A percentile compares a stretch with the other conserved stretches of the same genome.
phyloP scores from a whole-genome alignment of 2,113 vertebrate species.

The Epinephelus moara region DNA sequence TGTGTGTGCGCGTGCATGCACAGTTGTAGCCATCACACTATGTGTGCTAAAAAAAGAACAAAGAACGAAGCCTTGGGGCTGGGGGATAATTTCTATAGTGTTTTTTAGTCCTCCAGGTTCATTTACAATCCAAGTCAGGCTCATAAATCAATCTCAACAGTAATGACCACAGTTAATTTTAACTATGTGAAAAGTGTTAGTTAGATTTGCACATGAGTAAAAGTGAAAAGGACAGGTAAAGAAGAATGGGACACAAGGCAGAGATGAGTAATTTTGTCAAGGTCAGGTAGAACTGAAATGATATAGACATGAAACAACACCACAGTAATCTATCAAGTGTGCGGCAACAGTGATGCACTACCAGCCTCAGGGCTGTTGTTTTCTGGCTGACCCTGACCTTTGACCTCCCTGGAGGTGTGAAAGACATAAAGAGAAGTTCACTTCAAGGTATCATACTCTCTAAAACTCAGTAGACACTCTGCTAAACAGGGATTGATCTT shows the following conservation, averaged over 20 bases:
- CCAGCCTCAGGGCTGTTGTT: neutral
- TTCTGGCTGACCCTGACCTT: constrained; percentile 7
- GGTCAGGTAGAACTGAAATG: neutral
- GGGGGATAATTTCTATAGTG: constrained; percentile 10
- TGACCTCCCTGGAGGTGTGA: neutral
- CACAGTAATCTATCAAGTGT: neutral
- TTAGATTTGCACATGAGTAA: neutral
- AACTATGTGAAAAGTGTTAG: constrained; percentile 15
- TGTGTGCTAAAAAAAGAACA: constrained; percentile 26
- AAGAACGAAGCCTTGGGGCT: constrained; percentile 78
- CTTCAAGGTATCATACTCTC: neutral
- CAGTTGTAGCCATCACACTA: constrained; percentile 3
- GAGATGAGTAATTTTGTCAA: neutral
- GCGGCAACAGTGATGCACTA: neutral
- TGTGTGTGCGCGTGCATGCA: constrained; percentile 2
- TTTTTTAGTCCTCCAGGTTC: constrained; percentile 7
- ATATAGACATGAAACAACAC: neutral
- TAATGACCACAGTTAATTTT: constrained; percentile 10
- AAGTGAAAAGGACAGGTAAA: constrained; percentile 1
- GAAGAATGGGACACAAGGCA: neutral
- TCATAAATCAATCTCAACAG: constrained; percentile 80
- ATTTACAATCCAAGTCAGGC: constrained; percentile 69
- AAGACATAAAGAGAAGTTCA: neutral
- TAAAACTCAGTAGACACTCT: neutral
- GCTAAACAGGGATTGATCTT: neutral